phyloP scores from a whole-genome alignment of 2,797 vertebrate genomes.

The Phylloscopus collybita region DNA sequence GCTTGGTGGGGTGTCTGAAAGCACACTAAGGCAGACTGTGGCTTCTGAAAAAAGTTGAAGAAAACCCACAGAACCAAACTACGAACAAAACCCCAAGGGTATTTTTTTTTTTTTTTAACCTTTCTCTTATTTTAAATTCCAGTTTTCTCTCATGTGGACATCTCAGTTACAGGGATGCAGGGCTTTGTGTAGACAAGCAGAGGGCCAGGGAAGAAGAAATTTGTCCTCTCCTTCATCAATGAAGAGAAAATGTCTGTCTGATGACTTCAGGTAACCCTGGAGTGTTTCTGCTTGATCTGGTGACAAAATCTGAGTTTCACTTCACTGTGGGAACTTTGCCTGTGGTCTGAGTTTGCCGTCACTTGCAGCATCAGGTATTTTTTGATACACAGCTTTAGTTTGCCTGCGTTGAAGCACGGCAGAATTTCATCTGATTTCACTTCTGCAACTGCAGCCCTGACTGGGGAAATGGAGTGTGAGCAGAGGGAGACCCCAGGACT shows the following conservation, averaged over 20 bases:
- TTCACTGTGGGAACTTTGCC: neutral
- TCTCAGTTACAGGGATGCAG: neutral
- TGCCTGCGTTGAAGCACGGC: accelerated
- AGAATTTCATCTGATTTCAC: neutral
- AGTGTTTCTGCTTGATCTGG: neutral
- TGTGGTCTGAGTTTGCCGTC: neutral
- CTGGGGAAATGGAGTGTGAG: neutral
- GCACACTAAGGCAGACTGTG: neutral
- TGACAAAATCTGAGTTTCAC: slow-evolving; percentile 20
- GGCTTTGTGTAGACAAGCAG: neutral
- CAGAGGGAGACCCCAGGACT: neutral
- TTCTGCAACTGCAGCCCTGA: neutral
- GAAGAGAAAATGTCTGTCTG: neutral
- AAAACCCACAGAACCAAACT: neutral
- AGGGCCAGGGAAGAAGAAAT: neutral
- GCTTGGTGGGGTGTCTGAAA: neutral
- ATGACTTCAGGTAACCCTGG: neutral
- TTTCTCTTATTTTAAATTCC: neutral
- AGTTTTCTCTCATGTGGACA: neutral
- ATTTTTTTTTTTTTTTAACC: accelerated
- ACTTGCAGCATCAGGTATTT: neutral
- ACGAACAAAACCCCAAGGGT: neutral
- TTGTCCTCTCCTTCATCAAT: neutral
- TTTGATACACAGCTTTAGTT: neutral
- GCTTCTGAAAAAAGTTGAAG: neutral